Evolutionary conservation across 2,797 vertebrate genomes (phyloP), one percentile per base, ranked within the genome.

Genomic region (Molothrus ater): DNA sequence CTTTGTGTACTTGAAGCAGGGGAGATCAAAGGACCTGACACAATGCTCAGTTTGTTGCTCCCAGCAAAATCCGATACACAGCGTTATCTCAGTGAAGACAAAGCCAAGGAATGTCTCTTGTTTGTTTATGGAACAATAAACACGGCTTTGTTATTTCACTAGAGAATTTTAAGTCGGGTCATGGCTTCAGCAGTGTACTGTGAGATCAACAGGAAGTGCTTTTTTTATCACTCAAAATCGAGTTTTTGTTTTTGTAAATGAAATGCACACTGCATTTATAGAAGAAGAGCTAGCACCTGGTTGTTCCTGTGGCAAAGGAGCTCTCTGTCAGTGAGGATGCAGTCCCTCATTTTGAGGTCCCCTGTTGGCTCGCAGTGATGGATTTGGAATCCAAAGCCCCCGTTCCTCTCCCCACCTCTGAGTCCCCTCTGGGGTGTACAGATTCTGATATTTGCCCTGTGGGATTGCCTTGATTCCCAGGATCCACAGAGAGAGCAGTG

Each of bases 21-120:
- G 64, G 38, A 90, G 80, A 94, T 96, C 91, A 96, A 93, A 96
- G 91, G 92, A 88, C n/a, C 50, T 75, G 82, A 81, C 95, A 83
- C 85, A 91, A 51, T 86, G 45, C 74, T 93, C 10, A 26, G 74
- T 71, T 88, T 86, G 73, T 94, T 86, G 50, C 83, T 96, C 56
- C 88, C 42, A 68, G 90, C 72, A 89, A 74, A 95, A 80, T 87
- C 88, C 10, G 21, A 76, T 90, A 88, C 20, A 73, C 91, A 70
- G 6, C 9, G 0, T 90, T 92, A 90, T 90, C 91, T 71, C 47
- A 50, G 61, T 28, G 66, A 92, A 71, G 90, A 94, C 90, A 97
- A 96, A 96, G 80, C 66, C 90, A 95, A 90, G 80, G 80, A 90
- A 64, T 93, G 88, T 86, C 68, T 90, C 61, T 57, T 88, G 88